Percentiles rank a stretch among this genome's conserved stretches.
Evolutionary conservation across 1,140 invertebrate species (phyloP).

Genomic region (Tetragnatha versicolor): DNA sequence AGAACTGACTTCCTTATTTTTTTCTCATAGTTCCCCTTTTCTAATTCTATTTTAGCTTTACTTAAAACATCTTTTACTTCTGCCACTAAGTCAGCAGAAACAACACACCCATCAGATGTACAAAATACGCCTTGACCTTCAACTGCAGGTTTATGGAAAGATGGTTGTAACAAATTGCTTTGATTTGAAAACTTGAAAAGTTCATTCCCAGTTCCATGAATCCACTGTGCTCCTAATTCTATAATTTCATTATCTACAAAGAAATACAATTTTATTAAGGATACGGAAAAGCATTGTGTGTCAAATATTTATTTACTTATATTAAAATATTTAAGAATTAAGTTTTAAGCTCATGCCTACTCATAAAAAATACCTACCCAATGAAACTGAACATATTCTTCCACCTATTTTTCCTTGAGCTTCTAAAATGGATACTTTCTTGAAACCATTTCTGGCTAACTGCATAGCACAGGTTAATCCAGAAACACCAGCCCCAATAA

Average conservation of each 20-base stretch:
- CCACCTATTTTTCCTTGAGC: conserved; percentile 65
- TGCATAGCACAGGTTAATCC: conserved; percentile 65
- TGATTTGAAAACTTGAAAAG: conserved; percentile 72
- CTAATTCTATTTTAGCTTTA: conserved; percentile 44
- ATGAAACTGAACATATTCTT: conserved; percentile 60
- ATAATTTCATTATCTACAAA: conserved; percentile 57
- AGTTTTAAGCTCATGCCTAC: too few relatives aligned
- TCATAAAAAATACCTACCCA: conserved; percentile 50
- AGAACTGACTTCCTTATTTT: conserved; percentile 31
- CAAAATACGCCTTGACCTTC: conserved; percentile 58
- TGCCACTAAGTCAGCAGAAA: conserved; percentile 23
- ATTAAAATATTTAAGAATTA: too few relatives aligned
- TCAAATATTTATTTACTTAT: too few relatives aligned
- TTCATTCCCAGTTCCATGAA: conserved; percentile 65
- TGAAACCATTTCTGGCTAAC: conserved; percentile 60
- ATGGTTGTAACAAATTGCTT: conserved; percentile 47
- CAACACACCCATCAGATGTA: conserved; percentile 43
- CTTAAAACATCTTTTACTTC: conserved; percentile 54
- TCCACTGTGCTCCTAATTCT: conserved; percentile 67
- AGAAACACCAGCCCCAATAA: conserved; percentile 67
- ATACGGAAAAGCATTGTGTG: too few relatives aligned
- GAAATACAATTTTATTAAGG: not conserved
- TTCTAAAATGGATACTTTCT: conserved; percentile 65
- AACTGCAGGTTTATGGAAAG: conserved; percentile 22
- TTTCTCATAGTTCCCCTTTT: conserved; percentile 4